Percentiles rank a stretch among this genome's conserved stretches.
Conservation (phyloP, 2,797 vertebrate genomes). For the Glyptemys insculpta region DNA sequence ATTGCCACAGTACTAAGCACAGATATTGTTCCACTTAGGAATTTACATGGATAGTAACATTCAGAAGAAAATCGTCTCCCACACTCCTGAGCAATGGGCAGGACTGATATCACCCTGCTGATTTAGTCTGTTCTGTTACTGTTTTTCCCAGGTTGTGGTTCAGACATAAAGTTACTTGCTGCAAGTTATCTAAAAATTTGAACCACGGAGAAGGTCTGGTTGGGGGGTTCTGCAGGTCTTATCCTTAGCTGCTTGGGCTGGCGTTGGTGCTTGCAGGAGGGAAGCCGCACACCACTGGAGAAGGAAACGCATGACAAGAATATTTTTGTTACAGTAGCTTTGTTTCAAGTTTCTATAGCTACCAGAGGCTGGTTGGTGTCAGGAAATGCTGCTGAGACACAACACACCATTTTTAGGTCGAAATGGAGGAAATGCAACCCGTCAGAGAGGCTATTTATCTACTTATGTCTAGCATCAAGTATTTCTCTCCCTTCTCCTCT, state of each 20-base stretch:
- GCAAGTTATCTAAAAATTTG: background rate
- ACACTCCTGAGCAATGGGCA: background rate
- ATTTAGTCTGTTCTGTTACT: background rate
- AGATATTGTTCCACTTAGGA: rapidly evolving
- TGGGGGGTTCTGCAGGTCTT: background rate
- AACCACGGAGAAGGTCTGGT: rapidly evolving
- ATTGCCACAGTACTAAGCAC: rapidly evolving
- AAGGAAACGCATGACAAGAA: constrained; percentile 42
- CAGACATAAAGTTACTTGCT: background rate
- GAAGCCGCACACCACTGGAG: background rate
- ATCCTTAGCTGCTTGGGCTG: background rate
- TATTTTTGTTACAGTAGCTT: constrained; percentile 28
- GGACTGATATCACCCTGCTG: background rate
- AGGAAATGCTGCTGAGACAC: constrained; percentile 19
- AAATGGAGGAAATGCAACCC: background rate
- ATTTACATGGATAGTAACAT: rapidly evolving
- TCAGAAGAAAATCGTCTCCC: background rate
- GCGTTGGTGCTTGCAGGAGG: background rate
- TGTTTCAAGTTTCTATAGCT: constrained; percentile 69
- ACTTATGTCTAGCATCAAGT: background rate
- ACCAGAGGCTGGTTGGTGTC: background rate
- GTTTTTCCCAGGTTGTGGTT: background rate
- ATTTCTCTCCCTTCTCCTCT: background rate
- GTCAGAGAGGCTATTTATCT: rapidly evolving
- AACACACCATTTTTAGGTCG: background rate